Evolutionary conservation across 1,140 invertebrate species (phyloP), one percentile per base, ranked within the genome.

Genomic region (Rhagoletis zephyria): DNA sequence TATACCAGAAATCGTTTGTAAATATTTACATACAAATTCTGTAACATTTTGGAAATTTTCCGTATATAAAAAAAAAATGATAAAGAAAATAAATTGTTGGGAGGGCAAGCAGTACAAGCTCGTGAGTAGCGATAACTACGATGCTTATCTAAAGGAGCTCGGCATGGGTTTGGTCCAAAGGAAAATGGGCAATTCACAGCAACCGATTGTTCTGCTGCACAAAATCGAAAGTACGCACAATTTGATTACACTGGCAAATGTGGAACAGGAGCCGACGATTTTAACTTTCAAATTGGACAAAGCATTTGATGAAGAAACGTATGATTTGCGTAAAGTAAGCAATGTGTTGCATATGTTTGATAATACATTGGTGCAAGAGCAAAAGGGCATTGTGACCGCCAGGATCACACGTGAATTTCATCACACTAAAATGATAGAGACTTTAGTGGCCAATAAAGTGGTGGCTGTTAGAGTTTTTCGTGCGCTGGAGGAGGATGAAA

Each of bases 161-260:
- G 74, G 74, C 48, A 81, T 81, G 74, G 74, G 74, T 51, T 81
- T 81, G 74, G 74, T 81, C 9, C 74, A 81, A 56, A 45, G 74
- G 7, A 81, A 81, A 81, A 56, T 81, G 5, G 45, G 74, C 14
- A 81, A 81, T 16, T 48, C 74, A 3, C 48, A 81, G 30, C 42
- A 56, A 59, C 74, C 74, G 16, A 59, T 56, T 4, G 45, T 81
- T 81, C 7, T 56, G 74, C 74, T 81, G 9, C 74, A 81, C 10
- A 51, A 81, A 56, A n/a, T 81, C 48, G 74, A 56, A 81, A 81
- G 74, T n/a, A 81, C 74, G 5, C 74, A 56, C 14, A 81, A 81
- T 56, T 81, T 81, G n/a, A 51, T 81, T 51, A 81, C 74, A 10
- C 2, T 81, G 48, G 12, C 14, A 56, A 56, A 10, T 56, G 51